Percentiles rank a stretch among this genome's conserved stretches.
phyloP scores from a whole-genome alignment of 2,888 invertebrate genomes.

The Orthosia gothica region DNA sequence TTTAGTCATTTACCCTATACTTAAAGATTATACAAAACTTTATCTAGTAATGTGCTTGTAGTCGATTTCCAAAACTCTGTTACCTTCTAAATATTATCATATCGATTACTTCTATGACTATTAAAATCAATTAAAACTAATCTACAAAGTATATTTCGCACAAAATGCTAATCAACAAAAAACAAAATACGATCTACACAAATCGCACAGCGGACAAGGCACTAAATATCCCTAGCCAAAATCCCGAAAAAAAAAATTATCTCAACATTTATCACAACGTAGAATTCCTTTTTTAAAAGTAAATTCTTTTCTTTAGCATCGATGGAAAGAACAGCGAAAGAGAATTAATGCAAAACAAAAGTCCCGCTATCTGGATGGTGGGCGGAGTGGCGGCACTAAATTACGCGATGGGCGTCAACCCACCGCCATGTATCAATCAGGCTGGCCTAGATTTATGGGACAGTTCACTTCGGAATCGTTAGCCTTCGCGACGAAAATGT shows the following conservation, averaged over 20 bases:
- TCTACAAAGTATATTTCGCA: conserved; percentile 6
- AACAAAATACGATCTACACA: conserved; percentile 52
- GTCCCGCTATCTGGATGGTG: conserved; percentile 91
- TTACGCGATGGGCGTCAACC: conserved; percentile 93
- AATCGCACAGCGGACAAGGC: conserved; percentile 62
- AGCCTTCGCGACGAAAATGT: conserved; percentile 90
- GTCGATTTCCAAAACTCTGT: background rate
- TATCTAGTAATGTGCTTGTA: background rate
- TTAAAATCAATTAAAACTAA: conserved; percentile 36
- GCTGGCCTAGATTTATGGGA: conserved; percentile 88
- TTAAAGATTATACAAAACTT: conserved; percentile 5
- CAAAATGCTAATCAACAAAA: conserved; percentile 53
- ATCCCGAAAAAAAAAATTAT: conserved; percentile 58
- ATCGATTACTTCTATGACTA: conserved; percentile 23
- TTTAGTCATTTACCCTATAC: conserved; percentile 13
- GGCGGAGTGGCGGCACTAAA: conserved; percentile 93
- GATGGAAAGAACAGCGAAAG: conserved; percentile 78
- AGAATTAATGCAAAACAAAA: conserved; percentile 92
- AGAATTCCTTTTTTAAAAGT: conserved; percentile 71
- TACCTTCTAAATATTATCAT: conserved; percentile 11
- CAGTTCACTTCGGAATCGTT: conserved; percentile 91
- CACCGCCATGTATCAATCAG: conserved; percentile 92
- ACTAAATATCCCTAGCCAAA: conserved; percentile 56
- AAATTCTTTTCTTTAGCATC: conserved; percentile 73
- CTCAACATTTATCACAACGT: conserved; percentile 69